These are phyloP conservation scores for Taeniopygia guttata DNA, from an alignment of 2,797 vertebrate genomes.

Conservation along the genomic window DNA sequence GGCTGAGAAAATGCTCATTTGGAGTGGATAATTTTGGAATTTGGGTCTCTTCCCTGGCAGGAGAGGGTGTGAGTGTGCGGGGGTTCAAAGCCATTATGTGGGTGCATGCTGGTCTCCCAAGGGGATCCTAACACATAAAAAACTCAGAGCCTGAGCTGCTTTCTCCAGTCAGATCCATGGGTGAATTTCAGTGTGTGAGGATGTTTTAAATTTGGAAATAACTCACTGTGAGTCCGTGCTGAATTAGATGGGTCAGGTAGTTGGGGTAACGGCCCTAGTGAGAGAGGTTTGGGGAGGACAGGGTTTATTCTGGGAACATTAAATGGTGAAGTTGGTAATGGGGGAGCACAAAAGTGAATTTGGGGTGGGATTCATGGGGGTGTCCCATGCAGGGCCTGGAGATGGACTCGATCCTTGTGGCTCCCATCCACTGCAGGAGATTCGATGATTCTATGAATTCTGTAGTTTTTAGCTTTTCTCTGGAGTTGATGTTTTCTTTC, in stretches of 20 bases:
- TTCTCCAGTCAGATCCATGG: accelerated
- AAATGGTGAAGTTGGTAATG: background rate
- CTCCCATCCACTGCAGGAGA: background rate
- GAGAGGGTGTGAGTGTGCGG: background rate
- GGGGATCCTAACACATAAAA: background rate
- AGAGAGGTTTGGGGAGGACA: background rate
- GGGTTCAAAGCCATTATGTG: background rate
- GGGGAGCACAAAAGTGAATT: background rate
- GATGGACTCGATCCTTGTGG: background rate
- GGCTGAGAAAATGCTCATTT: background rate
- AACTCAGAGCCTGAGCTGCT: background rate
- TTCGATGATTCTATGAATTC: background rate
- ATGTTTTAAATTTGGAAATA: background rate
- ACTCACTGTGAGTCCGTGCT: background rate
- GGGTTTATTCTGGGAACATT: background rate
- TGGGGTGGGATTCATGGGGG: background rate
- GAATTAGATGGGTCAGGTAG: background rate
- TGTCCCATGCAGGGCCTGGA: background rate
- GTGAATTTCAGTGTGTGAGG: background rate
- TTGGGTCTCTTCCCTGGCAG: background rate
- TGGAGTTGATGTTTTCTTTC: background rate
- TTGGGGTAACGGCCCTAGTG: background rate
- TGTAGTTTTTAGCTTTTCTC: background rate
- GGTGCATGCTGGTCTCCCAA: background rate
- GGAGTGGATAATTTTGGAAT: background rate